Evolutionary conservation across 2,113 vertebrate genomes (phyloP).

Genomic region (Clarias magur): DNA sequence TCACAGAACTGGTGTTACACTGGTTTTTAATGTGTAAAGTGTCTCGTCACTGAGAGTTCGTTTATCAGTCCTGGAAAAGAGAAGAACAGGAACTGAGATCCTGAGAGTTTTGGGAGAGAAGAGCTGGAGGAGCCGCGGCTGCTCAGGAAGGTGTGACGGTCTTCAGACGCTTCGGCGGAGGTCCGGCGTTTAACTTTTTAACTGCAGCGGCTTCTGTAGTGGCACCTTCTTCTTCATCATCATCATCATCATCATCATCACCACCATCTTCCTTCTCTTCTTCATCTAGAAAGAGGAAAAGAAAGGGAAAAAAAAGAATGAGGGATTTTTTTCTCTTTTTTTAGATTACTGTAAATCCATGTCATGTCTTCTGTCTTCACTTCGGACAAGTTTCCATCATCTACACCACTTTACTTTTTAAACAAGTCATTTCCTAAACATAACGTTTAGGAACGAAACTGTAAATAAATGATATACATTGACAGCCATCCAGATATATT

Average conservation of each 20-base stretch:
- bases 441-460: too few relatives aligned
- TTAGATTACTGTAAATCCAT: not conserved
- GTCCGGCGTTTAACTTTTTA: slow-evolving; percentile 43
- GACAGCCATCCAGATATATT: too few relatives aligned
- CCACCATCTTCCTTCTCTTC: not conserved
- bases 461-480: too few relatives aligned
- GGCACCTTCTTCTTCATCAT: slow-evolving; percentile 51
- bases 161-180: slow-evolving; percentile 65
- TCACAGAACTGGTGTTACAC: too few relatives aligned
- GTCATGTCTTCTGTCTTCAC: not conserved
- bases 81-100: not conserved
- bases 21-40: not conserved
- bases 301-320: not conserved
- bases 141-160: not conserved
- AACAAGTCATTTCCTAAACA: not conserved
- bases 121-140: not conserved
- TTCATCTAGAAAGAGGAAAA: slow-evolving; percentile 41
- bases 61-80: not conserved
- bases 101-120: not conserved
- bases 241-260: slow-evolving; percentile 59
- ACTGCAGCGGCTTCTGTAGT: slow-evolving; percentile 1
- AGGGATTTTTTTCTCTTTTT: too few relatives aligned
- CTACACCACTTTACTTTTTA: not conserved
- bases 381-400: not conserved
- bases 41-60: not conserved